Conservation (phyloP, 2,888 invertebrate genomes). For the Nymphalis polychloros region DNA sequence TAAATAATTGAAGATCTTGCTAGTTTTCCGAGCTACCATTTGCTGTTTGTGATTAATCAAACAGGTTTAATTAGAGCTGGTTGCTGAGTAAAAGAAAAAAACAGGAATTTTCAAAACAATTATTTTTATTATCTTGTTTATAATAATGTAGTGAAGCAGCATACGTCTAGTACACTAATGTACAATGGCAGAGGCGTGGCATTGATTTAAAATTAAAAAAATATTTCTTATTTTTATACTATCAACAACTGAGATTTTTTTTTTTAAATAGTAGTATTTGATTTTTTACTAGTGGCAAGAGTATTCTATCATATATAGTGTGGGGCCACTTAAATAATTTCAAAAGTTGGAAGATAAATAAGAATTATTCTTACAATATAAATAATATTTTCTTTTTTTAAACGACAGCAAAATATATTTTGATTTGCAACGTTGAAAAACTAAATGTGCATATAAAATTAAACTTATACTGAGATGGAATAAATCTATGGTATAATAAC, state of each 20-base stretch:
- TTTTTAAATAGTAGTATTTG: slow-evolving; percentile 10
- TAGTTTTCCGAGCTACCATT: too few species aligned
- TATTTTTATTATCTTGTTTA: slow-evolving; percentile 77
- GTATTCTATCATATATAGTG: slow-evolving; percentile 11
- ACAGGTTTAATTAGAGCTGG: neutral
- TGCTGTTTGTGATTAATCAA: neutral
- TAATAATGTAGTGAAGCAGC: slow-evolving; percentile 75
- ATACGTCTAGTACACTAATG: slow-evolving; percentile 72
- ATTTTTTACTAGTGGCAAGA: slow-evolving; percentile 17
- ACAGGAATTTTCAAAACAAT: slow-evolving; percentile 69
- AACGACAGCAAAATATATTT: slow-evolving; percentile 25
- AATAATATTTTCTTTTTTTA: slow-evolving; percentile 27
- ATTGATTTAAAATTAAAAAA: slow-evolving; percentile 48
- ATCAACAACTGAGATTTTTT: slow-evolving; percentile 27
- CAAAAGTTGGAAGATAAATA: slow-evolving; percentile 26
- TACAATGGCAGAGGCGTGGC: slow-evolving; percentile 63
- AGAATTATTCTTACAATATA: slow-evolving; percentile 26
- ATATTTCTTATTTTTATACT: slow-evolving; percentile 20
- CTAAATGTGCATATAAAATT: slow-evolving; percentile 20
- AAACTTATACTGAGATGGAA: slow-evolving; percentile 6
- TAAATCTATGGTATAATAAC: slow-evolving; percentile 24
- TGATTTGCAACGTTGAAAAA: slow-evolving; percentile 2
- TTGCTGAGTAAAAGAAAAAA: slow-evolving; percentile 48
- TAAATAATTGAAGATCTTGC: too few species aligned
- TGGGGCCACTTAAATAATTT: slow-evolving; percentile 9